Conservation (phyloP, 2,113 vertebrate genomes). For the Otocyon megalotis region DNA sequence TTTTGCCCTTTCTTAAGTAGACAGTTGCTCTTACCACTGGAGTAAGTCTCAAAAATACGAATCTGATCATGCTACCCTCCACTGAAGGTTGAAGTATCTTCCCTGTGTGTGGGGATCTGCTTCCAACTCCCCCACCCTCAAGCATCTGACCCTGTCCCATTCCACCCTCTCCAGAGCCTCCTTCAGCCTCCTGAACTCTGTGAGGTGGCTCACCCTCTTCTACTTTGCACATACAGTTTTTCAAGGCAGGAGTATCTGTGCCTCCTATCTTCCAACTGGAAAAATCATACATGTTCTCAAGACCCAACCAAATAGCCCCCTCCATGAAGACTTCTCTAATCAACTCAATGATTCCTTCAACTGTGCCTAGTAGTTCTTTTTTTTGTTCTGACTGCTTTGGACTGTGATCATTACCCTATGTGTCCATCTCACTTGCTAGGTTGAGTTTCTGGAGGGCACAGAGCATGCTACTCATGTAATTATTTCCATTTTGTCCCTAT, state of each 20-base stretch:
- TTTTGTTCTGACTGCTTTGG: background rate
- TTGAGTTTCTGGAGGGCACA: background rate
- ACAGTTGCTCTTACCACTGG: background rate
- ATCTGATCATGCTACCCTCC: background rate
- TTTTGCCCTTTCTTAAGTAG: background rate
- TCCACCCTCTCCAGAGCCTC: background rate
- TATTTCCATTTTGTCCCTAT: background rate
- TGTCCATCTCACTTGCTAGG: background rate
- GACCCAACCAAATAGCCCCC: background rate
- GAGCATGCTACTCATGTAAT: background rate
- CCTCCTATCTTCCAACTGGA: background rate
- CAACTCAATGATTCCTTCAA: background rate
- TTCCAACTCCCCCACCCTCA: rapidly evolving
- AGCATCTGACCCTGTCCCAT: background rate
- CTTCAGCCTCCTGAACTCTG: background rate
- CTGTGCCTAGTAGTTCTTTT: background rate
- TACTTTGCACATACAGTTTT: background rate
- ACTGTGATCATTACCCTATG: background rate
- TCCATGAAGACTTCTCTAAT: background rate
- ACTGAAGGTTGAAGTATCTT: background rate
- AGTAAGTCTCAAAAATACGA: background rate
- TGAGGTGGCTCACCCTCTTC: background rate
- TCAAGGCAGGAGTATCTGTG: background rate
- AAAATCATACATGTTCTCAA: background rate
- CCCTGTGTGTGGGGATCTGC: background rate